Base-by-base conservation (phyloP, 1,140 invertebrate genomes). In the Oryctes rhinoceros region DNA sequence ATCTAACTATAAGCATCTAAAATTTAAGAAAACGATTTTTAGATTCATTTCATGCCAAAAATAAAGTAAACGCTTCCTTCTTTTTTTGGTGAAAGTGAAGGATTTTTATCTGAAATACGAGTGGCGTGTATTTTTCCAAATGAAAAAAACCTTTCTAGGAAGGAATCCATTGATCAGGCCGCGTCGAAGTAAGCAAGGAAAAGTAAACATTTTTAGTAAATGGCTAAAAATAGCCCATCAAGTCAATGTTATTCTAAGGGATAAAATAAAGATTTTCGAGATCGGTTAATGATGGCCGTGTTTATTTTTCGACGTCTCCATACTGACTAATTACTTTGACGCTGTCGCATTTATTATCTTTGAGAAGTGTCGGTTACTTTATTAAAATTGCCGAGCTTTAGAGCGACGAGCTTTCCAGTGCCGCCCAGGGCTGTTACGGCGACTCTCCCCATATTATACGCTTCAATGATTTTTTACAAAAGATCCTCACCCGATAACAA, bases 281-380 rank as follows among this genome's bases (percentile, higher is more conserved):
- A 71, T 37, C 4, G 20, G 67, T 37, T 30, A 71, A 71, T 71
- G 67, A 71, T 37, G 35, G 67, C 67, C 5, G n/a, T 71, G 67
- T 71, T 71, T 71, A 71, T 71, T 71, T 71, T 71, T 37, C 35
- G 35, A 71, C 67, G 20, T 71, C 67, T 30, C 67, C 67, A 53
- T 71, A 71, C 67, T 71, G 67, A 24, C 67, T 71, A 71, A 71
- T 71, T 71, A 20, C 67, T 71, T 71, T 37, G 35, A 71, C 67
- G 67, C 11, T 37, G 67, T 71, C 49, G 67, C 67, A 71, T 71
- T 71, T 71, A 71, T 71, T 71, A 71, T 71, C 67, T 71, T 37
- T 37, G 35, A 71, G 67, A 71, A 71, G 67, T 37, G 67, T 37
- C 67, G 35, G 67, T 37, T 71, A 71, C 67, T 71, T 71, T 71